A percentile compares a stretch with the other conserved stretches of the same genome.
phyloP scores from a whole-genome alignment of 2,797 vertebrate species.

The Pantherophis alleghaniensis region DNA sequence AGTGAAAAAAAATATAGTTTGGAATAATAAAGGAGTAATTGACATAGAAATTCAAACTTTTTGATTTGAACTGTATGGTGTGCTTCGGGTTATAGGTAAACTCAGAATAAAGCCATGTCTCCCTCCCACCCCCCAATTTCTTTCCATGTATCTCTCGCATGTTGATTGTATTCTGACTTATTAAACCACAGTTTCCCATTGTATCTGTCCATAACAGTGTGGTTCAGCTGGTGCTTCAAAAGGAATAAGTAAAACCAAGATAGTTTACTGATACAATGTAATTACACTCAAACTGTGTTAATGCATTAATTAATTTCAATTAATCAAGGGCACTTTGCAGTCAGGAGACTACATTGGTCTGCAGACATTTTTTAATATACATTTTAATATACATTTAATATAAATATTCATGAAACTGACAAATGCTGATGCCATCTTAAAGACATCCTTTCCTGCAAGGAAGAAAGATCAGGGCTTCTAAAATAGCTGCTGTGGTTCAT shows the following conservation, averaged over 20 bases:
- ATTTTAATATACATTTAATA: not conserved
- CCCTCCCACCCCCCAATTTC: not conserved
- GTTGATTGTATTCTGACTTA: not conserved
- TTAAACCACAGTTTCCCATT: not conserved
- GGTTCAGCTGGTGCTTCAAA: not conserved
- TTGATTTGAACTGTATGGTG: not conserved
- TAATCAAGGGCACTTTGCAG: not conserved
- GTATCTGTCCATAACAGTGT: not conserved
- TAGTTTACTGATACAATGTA: not conserved
- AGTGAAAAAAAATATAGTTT: not conserved
- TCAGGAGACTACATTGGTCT: not conserved
- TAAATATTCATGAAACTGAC: too few species aligned
- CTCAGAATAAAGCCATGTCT: not conserved
- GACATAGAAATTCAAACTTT: not conserved
- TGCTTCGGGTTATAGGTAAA: not conserved
- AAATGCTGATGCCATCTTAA: not conserved
- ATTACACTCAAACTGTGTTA: not conserved
- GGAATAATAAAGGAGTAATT: not conserved
- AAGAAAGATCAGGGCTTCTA: not conserved
- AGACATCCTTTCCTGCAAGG: not conserved
- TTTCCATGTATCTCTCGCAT: not conserved
- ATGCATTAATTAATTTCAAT: not conserved
- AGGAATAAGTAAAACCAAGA: not conserved
- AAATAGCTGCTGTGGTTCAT: not conserved
- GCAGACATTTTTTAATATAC: not conserved